Percentiles rank a stretch among this genome's conserved stretches.
These are phyloP conservation scores for Leucoptera coffeella DNA, from an alignment of 2,888 invertebrate species.

Conservation along the genomic window DNA sequence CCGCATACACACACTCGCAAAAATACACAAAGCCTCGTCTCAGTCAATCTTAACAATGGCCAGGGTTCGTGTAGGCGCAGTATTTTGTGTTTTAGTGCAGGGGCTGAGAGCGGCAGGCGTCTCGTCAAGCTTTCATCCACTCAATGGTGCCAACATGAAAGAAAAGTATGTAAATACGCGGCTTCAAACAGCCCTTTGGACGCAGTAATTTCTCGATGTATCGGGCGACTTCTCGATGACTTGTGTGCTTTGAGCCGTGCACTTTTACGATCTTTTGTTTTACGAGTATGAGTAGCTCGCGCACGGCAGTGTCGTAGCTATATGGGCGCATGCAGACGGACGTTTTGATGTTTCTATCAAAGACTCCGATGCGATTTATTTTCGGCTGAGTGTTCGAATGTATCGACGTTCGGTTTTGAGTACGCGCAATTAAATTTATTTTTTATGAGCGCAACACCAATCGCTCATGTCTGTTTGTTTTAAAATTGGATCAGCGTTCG, in stretches of 20 bases:
- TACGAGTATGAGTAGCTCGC: constrained; percentile 13
- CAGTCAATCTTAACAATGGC: constrained; percentile 38
- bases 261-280: constrained; percentile 42
- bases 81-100: constrained; percentile 31
- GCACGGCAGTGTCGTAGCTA: no score
- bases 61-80: constrained; percentile 26
- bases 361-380: no score
- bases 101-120: constrained; percentile 26
- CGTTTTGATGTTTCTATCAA: no score
- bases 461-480: no score
- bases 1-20: no score
- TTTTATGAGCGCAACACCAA: no score
- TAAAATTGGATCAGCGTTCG: no score
- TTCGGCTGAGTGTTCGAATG: no score
- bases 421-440: no score
- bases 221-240: constrained; percentile 47
- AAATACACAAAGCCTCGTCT: no score
- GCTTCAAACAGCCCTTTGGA: constrained; percentile 16
- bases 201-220: constrained; percentile 31
- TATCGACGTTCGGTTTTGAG: no score
- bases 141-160: constrained; percentile 34
- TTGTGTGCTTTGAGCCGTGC: constrained; percentile 27
- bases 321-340: no score
- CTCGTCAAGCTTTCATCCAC: constrained; percentile 42
- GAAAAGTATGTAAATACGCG: constrained; percentile 19